Percentiles rank a stretch among this genome's conserved stretches.
Evolutionary conservation across 2,888 invertebrate genomes (phyloP).

Genomic region (Thymelicus acteon): DNA sequence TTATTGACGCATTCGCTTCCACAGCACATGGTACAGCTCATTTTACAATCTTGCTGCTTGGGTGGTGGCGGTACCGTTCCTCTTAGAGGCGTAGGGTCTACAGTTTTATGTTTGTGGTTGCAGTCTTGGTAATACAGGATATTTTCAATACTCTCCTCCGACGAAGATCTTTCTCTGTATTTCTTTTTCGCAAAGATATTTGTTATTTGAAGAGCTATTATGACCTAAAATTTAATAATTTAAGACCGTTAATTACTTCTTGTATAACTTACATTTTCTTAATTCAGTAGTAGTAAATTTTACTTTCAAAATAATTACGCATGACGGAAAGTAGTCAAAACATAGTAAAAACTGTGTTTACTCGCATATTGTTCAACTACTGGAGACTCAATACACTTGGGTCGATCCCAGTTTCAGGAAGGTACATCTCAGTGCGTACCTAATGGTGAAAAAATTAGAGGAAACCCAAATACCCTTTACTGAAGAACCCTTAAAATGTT

Average conservation of each 20-base stretch:
- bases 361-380: no score
- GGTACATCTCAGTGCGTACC: no score
- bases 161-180: slow-evolving; percentile 51
- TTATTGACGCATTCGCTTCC: slow-evolving; percentile 59
- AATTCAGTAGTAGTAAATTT: no score
- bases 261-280: no score
- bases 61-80: background rate
- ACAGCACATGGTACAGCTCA: slow-evolving; percentile 73
- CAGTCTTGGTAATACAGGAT: slow-evolving; percentile 73
- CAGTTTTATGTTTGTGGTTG: slow-evolving; percentile 49
- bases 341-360: no score
- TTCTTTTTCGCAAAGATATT: slow-evolving; percentile 50
- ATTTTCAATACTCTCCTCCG: slow-evolving; percentile 74
- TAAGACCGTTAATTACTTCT: background rate
- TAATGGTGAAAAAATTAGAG: no score
- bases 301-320: no score
- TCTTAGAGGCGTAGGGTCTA: slow-evolving; percentile 21
- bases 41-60: slow-evolving; percentile 50
- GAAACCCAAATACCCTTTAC: no score
- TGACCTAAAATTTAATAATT: slow-evolving; percentile 54
- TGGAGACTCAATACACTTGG: no score
- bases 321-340: no score
- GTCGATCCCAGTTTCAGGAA: no score
- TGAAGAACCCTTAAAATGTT: no score
- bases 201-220: slow-evolving; percentile 56